Conservation (phyloP, 2,888 invertebrate genomes). For the Deroplatys truncata region DNA sequence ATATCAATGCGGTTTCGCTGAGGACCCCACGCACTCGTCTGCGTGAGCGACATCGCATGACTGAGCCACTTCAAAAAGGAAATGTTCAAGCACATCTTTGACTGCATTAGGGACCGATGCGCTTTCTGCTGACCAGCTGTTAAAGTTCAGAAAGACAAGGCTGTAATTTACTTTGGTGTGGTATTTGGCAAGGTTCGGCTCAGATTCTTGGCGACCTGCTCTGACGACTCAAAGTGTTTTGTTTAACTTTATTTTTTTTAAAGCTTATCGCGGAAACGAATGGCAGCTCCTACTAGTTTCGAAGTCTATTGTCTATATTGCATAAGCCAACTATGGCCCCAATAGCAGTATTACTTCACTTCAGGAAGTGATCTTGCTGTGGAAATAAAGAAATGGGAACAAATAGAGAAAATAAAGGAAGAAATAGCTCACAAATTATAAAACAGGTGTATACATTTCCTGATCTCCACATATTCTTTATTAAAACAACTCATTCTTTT, state of each 20-base stretch:
- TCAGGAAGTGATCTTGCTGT: no score
- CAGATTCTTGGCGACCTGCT: neutral
- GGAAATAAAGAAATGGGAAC: no score
- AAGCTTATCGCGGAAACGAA: neutral
- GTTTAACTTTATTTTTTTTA: neutral
- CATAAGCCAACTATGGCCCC: no score
- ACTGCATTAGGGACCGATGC: neutral
- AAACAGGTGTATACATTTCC: no score
- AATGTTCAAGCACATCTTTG: neutral
- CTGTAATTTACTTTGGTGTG: neutral
- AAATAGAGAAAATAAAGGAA: no score
- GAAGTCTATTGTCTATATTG: no score
- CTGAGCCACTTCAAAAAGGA: neutral
- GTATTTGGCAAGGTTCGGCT: neutral
- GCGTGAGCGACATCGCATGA: neutral
- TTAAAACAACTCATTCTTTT: no score
- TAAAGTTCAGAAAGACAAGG: neutral
- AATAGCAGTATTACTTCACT: no score
- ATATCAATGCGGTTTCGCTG: neutral
- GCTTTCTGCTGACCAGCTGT: neutral
- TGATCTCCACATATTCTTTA: no score
- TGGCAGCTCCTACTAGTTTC: no score
- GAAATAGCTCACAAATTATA: no score
- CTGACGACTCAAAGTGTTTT: neutral
- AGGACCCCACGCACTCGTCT: neutral